Base-by-base conservation (phyloP, 2,797 vertebrate species). In the Fistularia commersonii region DNA sequence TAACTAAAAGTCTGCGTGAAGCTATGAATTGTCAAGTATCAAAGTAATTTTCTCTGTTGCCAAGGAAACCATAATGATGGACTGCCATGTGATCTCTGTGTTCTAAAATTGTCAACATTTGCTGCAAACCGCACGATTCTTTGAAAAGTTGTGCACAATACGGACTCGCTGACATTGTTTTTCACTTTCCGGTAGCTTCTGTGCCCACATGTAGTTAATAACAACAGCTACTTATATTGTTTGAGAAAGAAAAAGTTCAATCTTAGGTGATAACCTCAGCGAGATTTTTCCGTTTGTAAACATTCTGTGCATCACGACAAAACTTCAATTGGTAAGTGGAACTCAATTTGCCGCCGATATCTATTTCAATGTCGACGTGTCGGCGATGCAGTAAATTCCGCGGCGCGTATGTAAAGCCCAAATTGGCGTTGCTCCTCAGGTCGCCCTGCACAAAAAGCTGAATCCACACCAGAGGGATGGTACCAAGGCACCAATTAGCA, bases 401-500 rank as follows among this genome's bases (percentile, higher is more conserved):
- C 8, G 11, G 12, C 1, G 12, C 5, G 12, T 6, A 14, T 3
- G 3, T 12, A 14, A 42, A 13, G 41, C 8, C 12, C 43, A 11
- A 74, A 66, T 55, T 80, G 71, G 58, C 58, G 5, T 57, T 48
- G 45, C 45, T 76, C 57, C 47, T 64, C 72, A 78, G 76, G 73
- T 76, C 47, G 39, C 53, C 55, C 59, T 37, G 41, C 66, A 59
- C 57, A 65, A 42, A 65, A 42, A 59, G 61, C 74, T 51, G 61
- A 75, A 58, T 61, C 64, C 65, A 56, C 67, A 73, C 61, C 81
- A 70, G 76, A 84, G 74, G 77, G 82, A 85, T 81, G 76, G 85
- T 76, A 88, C 66, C 74, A 85, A 89, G 82, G 86, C 85, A 83
- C 73, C 86, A 90, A 89, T 91, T 88, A 90, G 88, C 74, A 81